phyloP scores from a whole-genome alignment of 2,888 invertebrate genomes.

The Ichneumon xanthorius region DNA sequence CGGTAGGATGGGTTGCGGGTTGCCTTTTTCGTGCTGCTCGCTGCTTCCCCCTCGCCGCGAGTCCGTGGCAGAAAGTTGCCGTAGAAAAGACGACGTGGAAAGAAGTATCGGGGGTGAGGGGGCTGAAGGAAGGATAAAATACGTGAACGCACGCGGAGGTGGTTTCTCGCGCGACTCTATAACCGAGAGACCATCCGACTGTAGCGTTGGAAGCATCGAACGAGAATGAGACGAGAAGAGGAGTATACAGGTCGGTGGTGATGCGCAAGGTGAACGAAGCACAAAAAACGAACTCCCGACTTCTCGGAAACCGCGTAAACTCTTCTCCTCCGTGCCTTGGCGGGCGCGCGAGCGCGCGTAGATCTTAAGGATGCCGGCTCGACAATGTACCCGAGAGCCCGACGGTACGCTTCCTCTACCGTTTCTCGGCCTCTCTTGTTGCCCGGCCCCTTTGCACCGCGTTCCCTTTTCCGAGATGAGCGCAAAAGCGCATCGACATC shows the following conservation, averaged over 20 bases:
- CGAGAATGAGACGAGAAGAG: conserved; percentile 34
- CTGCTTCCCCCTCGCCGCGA: not conserved
- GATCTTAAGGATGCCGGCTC: conserved; percentile 79
- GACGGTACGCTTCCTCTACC: conserved; percentile 63
- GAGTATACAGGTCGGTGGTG: not conserved
- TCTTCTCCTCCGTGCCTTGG: conserved; percentile 68
- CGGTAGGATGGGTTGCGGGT: conserved; percentile 52
- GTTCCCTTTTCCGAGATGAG: conserved; percentile 12
- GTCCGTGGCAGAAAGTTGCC: conserved; percentile 4
- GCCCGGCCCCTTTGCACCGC: conserved; percentile 51
- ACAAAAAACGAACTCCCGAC: conserved; percentile 76
- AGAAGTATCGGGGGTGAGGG: not conserved
- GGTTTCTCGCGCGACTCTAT: conserved; percentile 47
- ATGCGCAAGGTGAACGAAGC: conserved; percentile 58
- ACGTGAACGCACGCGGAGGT: conserved; percentile 39
- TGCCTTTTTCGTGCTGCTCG: not conserved
- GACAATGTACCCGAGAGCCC: conserved; percentile 71
- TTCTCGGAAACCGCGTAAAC: conserved; percentile 81
- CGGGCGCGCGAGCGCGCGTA: conserved; percentile 70
- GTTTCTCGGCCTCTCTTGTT: conserved; percentile 39
- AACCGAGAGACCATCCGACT: conserved; percentile 6
- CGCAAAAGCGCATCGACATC: conserved; percentile 16
- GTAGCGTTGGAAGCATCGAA: conserved; percentile 38
- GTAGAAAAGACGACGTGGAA: conserved; percentile 11
- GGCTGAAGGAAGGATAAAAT: conserved; percentile 15